Evolutionary conservation across 2,888 invertebrate genomes (phyloP).

Genomic region (Exephanes ischioxanthus): DNA sequence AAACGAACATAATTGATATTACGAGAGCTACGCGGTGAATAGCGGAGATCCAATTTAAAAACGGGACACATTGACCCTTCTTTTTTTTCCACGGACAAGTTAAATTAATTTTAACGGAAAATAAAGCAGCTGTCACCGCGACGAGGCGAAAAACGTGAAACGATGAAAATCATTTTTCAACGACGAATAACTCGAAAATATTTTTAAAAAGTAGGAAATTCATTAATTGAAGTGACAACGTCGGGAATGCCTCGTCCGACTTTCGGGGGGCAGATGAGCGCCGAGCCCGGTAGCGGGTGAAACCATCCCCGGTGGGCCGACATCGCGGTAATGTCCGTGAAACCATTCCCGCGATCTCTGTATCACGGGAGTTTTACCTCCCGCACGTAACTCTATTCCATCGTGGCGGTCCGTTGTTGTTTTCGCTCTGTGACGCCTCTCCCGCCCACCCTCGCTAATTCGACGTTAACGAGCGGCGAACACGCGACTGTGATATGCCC

Average conservation of each 20-base stretch:
- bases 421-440: constrained; percentile 58
- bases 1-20: too few relatives aligned
- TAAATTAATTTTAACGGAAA: too few relatives aligned
- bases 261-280: constrained; percentile 25
- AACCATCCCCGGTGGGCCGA: not conserved
- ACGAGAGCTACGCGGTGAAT: too few relatives aligned
- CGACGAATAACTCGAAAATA: not conserved
- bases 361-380: constrained; percentile 38
- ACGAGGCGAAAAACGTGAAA: too few relatives aligned
- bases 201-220: constrained; percentile 12
- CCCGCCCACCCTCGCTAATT: constrained; percentile 69
- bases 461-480: constrained; percentile 71
- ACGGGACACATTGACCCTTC: too few relatives aligned
- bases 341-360: constrained; percentile 8
- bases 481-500: constrained; percentile 65
- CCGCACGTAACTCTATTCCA: constrained; percentile 6
- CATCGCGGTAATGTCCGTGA: constrained; percentile 2
- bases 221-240: constrained; percentile 1
- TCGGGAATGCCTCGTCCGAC: constrained; percentile 24
- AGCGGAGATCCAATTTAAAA: too few relatives aligned
- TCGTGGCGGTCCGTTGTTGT: constrained; percentile 60
- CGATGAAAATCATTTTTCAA: too few relatives aligned
- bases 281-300: not conserved
- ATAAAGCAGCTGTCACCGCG: too few relatives aligned
- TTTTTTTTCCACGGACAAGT: too few relatives aligned